Evolutionary conservation across 1,140 invertebrate genomes (phyloP), one percentile per base, ranked within the genome.

Genomic region (Cephus cinctus): DNA sequence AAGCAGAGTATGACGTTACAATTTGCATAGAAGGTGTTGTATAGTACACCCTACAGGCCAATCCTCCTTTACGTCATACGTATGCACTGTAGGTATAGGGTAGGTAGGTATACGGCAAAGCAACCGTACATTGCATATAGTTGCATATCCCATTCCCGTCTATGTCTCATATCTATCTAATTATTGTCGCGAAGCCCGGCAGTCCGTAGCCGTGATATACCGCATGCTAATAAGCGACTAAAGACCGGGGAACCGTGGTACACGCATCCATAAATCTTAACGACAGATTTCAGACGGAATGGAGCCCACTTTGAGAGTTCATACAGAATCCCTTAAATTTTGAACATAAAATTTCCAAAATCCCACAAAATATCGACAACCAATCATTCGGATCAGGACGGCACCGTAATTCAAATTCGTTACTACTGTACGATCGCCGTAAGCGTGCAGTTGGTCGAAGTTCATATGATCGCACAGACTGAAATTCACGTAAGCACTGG

Each of bases 161-260:
- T 59, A 65, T 62, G 63, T 70, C 62, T 56, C 69, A 62, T 77
- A 77, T 77, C 75, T 77, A 74, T 76, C 72, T 76, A 77, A 77
- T 77, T 77, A 77, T 77, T 77, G 67, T 66, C 72, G 69, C 66
- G 71, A 59, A 66, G 57, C 63, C 54, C 47, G 61, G 56, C 58
- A 57, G 56, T 65, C 65, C 64, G 47, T 58, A 42, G 51, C 52
- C 47, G 62, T 76, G 73, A 77, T 77, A 76, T 77, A 77, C 73
- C 72, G 70, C 75, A 77, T 76, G 75, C 75, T 77, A 77, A 77
- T 77, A 77, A 76, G 73, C 75, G 72, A 54, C 73, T 77, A 76
- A 77, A 77, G 75, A 77, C 72, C 65, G 62, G 53, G 59, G 63
- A 62, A 71, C 66, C 63, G 60, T 67, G 65, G 64, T 61, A 61